Conservation (phyloP, 2,113 vertebrate genomes). For the Petaurus breviceps region DNA sequence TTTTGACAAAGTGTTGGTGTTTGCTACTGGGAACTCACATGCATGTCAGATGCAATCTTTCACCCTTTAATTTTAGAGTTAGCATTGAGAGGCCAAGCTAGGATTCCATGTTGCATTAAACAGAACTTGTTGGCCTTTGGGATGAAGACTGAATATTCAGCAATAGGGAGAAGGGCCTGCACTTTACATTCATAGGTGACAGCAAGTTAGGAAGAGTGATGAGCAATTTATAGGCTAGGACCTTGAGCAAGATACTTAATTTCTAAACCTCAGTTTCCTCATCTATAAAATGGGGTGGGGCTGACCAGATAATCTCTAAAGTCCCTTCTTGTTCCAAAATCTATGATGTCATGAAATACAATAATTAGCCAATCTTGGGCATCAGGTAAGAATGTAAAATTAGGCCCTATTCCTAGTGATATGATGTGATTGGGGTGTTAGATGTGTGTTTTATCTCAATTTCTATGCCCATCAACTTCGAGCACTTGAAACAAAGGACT, state of each 20-base stretch:
- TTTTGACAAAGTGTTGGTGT: conserved; percentile 32
- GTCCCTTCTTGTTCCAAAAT: background rate
- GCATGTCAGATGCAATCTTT: background rate
- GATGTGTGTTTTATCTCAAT: background rate
- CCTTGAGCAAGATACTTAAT: background rate
- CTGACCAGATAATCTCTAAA: background rate
- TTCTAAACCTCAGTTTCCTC: background rate
- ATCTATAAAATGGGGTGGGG: background rate
- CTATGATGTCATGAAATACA: background rate
- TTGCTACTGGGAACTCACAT: background rate
- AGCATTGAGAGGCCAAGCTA: background rate
- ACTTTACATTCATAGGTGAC: background rate
- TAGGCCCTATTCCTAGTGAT: background rate
- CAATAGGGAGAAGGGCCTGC: background rate
- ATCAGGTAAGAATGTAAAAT: background rate
- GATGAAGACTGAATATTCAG: background rate
- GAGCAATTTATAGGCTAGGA: background rate
- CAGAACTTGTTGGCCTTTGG: background rate
- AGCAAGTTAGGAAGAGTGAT: background rate
- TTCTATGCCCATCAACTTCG: background rate
- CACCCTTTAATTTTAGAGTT: background rate
- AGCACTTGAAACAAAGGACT: background rate
- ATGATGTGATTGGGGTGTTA: background rate
- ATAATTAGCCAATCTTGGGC: background rate
- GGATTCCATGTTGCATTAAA: background rate